Conservation (phyloP, 1,140 invertebrate genomes). For the Lanistes nyassanus region DNA sequence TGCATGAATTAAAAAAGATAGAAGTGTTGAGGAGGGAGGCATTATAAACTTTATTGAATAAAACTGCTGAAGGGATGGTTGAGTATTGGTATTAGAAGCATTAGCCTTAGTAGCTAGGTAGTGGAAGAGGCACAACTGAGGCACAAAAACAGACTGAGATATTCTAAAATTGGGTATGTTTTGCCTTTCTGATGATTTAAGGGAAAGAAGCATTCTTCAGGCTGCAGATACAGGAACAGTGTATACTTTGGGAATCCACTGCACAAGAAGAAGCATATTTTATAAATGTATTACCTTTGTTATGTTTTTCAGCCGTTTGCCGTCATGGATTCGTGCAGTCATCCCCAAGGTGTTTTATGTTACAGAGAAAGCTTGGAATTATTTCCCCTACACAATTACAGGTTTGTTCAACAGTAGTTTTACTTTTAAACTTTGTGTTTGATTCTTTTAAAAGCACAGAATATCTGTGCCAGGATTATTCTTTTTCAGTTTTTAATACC, state of each 20-base stretch:
- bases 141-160: too few species aligned
- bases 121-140: too few species aligned
- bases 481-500: background rate
- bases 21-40: too few species aligned
- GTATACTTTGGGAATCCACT: background rate
- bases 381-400: constrained; percentile 92
- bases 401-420: constrained; percentile 68
- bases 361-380: constrained; percentile 95
- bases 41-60: too few species aligned
- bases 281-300: background rate
- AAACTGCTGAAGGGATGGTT: too few species aligned
- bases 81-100: too few species aligned
- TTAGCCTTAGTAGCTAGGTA: too few species aligned
- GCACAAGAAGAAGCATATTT: background rate
- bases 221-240: background rate
- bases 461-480: background rate
- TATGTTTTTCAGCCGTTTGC: constrained; percentile 79
- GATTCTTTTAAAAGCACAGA: background rate
- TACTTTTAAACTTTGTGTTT: background rate
- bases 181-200: background rate
- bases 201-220: background rate
- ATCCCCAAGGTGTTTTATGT: constrained; percentile 92
- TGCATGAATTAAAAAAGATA: too few species aligned
- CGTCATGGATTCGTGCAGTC: constrained; percentile 87
- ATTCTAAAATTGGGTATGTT: background rate